Conservation (phyloP, 2,113 vertebrate genomes). For the Jaculus jaculus region DNA sequence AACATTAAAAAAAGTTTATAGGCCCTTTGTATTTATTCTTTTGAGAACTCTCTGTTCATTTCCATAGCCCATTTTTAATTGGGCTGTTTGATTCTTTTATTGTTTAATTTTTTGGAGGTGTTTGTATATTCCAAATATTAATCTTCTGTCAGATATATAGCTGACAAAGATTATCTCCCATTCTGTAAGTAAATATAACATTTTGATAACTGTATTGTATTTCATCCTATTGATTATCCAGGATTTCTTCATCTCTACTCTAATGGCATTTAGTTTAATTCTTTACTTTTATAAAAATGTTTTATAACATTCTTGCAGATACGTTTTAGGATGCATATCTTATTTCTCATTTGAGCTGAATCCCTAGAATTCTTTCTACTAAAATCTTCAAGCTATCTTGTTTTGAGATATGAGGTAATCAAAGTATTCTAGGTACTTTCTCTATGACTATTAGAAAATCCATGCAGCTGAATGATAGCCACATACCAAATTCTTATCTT, state of each 20-base stretch:
- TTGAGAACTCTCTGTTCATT: no score
- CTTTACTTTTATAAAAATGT: not conserved
- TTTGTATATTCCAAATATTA: no score
- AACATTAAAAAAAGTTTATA: no score
- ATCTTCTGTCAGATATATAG: no score
- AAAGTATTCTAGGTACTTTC: not conserved
- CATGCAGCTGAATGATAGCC: not conserved
- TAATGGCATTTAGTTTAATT: not conserved
- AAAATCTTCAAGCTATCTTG: slow-evolving; percentile 6
- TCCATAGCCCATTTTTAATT: no score
- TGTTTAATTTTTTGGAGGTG: no score
- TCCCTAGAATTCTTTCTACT: not conserved
- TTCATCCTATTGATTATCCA: not conserved
- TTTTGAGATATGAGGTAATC: not conserved
- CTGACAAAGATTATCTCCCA: no score
- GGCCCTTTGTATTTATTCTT: no score
- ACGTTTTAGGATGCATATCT: not conserved
- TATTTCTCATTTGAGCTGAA: slow-evolving; percentile 1
- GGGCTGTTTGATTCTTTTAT: no score
- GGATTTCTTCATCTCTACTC: not conserved
- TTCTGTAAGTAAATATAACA: not conserved
- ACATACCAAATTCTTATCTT: not conserved
- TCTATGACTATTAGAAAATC: not conserved
- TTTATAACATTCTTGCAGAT: not conserved
- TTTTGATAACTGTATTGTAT: not conserved